Percentiles rank a stretch among this genome's conserved stretches.
Evolutionary conservation across 2,797 vertebrate genomes (phyloP).

Genomic region (Loris lydekkerianus): DNA sequence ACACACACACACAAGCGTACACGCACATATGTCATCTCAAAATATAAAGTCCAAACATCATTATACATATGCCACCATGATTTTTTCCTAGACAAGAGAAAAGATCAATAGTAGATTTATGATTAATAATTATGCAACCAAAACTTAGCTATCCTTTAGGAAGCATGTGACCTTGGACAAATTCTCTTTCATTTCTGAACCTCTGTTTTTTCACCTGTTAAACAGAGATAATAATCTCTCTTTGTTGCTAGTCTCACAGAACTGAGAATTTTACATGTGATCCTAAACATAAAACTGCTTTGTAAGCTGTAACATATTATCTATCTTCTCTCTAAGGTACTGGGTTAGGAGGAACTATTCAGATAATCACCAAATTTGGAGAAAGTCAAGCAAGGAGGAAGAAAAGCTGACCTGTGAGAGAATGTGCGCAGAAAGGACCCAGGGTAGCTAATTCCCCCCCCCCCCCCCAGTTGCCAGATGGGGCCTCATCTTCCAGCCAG

Average conservation of each 20-base stretch:
- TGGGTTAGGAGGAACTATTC: neutral
- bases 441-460: accelerated
- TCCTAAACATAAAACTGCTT: neutral
- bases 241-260: neutral
- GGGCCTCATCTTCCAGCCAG: neutral
- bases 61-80: too few relatives aligned
- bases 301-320: neutral
- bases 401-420: neutral
- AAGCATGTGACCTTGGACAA: neutral
- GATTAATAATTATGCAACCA: neutral
- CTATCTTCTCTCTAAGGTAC: neutral
- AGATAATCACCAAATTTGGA: neutral
- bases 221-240: neutral
- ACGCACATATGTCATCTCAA: neutral
- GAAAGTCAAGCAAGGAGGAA: too few relatives aligned
- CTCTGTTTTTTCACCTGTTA: neutral
- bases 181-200: neutral
- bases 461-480: neutral
- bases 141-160: neutral
- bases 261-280: neutral
- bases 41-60: accelerated
- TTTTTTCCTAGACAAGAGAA: neutral
- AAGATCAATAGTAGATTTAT: neutral
- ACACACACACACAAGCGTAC: neutral
- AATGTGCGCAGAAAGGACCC: neutral